Evolutionary conservation across 1,140 invertebrate species (phyloP), one percentile per base, ranked within the genome.

Genomic region (Nomia melanderi): DNA sequence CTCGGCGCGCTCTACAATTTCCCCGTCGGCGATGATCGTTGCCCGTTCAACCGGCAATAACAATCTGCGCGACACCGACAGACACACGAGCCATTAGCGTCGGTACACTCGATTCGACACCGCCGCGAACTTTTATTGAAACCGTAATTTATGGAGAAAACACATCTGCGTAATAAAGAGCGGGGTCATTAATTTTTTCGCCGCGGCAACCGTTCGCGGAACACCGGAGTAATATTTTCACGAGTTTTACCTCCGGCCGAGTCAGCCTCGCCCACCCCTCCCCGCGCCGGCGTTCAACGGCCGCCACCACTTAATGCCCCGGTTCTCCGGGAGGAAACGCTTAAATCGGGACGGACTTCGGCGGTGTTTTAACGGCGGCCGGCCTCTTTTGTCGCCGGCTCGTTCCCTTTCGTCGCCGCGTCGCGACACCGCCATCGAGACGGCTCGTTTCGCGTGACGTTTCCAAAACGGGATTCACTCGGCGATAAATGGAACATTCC

Each of bases 121-220:
- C 4, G 31, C 20, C 65, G 59, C 33, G 64, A 54, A 66, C 53
- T 78, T 74, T 69, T 78, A 77, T 56, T 67, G 81, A 66, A 73
- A 69, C 62, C 62, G 71, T 81, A 81, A 82, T 84, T 86, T 79
- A 86, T 76, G 80, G 74, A 76, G 74, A 56, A 79, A 83, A 84
- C 70, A 74, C 71, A 80, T 78, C 74, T 67, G 76, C 53, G 71
- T 73, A 85, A 78, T 85, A 85, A 82, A 80, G 80, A 79, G 65
- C 70, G n/a, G 54, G 62, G 70, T 83, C 82, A 71, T 83, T 83
- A 83, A 76, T 83, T 69, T 60, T 67, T 72, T 25, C 66, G 33
- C 29, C 39, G 12, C 57, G 56, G 54, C 66, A 29, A 56, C 62
- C 56, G 47, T 36, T 23, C 27, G 50, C 33, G 62, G 47, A 77